Conservation (phyloP, 1,140 invertebrate genomes). For the Calosoma granatense region DNA sequence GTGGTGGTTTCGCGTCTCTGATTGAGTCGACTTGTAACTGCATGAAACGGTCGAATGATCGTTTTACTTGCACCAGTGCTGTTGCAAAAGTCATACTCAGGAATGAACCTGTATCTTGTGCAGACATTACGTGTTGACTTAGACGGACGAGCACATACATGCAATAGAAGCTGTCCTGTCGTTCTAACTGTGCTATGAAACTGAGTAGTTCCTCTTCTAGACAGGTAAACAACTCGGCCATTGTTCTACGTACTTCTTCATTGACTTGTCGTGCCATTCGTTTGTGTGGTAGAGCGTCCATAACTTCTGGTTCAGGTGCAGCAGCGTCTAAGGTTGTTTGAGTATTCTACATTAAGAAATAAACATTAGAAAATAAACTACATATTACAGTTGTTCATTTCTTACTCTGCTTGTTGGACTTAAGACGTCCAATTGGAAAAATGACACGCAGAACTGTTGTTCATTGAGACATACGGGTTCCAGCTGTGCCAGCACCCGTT, state of each 20-base stretch:
- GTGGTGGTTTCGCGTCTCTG: constrained; percentile 59
- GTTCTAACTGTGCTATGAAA: constrained; percentile 78
- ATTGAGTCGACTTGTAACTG: constrained; percentile 75
- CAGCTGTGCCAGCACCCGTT: constrained; percentile 75
- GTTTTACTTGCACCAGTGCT: constrained; percentile 84
- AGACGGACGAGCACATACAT: constrained; percentile 85
- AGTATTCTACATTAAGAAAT: constrained; percentile 40
- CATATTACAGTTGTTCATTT: neutral
- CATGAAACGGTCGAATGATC: constrained; percentile 91
- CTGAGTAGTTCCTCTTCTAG: constrained; percentile 76
- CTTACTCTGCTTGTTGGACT: constrained; percentile 32
- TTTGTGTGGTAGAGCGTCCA: constrained; percentile 39
- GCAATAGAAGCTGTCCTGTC: constrained; percentile 83
- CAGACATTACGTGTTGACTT: constrained; percentile 81
- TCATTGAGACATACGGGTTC: constrained; percentile 89
- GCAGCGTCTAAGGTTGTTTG: constrained; percentile 40
- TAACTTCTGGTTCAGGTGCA: constrained; percentile 24
- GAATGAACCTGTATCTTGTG: constrained; percentile 85
- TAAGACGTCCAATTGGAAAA: constrained; percentile 76
- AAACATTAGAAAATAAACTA: neutral
- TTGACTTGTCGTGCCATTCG: constrained; percentile 60
- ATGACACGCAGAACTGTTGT: constrained; percentile 90
- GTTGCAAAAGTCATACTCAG: constrained; percentile 83
- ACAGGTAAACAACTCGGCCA: constrained; percentile 76
- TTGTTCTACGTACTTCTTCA: constrained; percentile 72